Evolutionary conservation across 2,113 vertebrate species (phyloP).

Genomic region (Fulmarus glacialis): DNA sequence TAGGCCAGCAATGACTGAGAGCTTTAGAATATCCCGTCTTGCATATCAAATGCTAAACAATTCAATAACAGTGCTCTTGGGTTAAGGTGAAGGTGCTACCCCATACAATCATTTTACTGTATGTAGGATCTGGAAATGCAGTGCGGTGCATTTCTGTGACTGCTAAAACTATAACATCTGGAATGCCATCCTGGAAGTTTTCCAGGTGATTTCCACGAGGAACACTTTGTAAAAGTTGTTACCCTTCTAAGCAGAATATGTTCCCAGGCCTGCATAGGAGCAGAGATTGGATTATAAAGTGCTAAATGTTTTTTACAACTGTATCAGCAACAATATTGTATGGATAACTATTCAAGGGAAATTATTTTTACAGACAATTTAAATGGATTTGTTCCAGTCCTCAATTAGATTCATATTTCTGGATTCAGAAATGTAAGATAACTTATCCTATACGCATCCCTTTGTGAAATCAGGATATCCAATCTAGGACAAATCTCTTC

Average conservation of each 20-base stretch:
- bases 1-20: background rate
- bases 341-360: conserved; percentile 81
- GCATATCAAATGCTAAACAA: conserved; percentile 22
- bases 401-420: conserved; percentile 79
- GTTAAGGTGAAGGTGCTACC: conserved; percentile 30
- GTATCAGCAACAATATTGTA: conserved; percentile 78
- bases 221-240: conserved; percentile 84
- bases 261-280: conserved; percentile 77
- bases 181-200: conserved; percentile 80
- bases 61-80: conserved; percentile 5
- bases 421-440: conserved; percentile 68
- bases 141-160: conserved; percentile 52
- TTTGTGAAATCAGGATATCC: conserved; percentile 36
- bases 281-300: conserved; percentile 84
- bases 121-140: conserved; percentile 55
- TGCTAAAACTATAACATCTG: conserved; percentile 83
- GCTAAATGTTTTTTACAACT: conserved; percentile 85
- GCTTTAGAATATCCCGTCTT: background rate
- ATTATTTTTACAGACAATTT: conserved; percentile 83
- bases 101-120: conserved; percentile 18
- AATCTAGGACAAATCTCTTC: conserved; percentile 30
- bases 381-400: conserved; percentile 75
- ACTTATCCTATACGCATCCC: conserved; percentile 26
- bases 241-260: conserved; percentile 73
- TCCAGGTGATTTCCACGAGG: conserved; percentile 84